Evolutionary conservation across 1,140 invertebrate species (phyloP).

Genomic region (Drosophila baimaii): DNA sequence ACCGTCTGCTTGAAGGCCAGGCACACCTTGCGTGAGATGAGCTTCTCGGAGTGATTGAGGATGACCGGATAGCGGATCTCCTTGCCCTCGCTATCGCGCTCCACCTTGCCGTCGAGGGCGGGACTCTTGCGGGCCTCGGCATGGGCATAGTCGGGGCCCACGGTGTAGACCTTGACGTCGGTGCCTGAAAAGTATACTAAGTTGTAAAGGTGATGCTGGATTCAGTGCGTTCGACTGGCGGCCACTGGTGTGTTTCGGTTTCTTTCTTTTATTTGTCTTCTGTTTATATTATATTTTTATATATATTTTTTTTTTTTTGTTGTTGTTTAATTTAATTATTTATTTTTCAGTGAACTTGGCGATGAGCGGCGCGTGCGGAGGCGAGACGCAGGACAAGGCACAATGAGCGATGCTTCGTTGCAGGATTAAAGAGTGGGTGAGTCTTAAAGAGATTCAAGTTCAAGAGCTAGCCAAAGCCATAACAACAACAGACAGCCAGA

Average conservation of each 20-base stretch:
- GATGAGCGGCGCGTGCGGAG: conserved; percentile 53
- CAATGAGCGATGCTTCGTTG: conserved; percentile 43
- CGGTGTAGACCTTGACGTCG: conserved; percentile 88
- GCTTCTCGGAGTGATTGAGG: conserved; percentile 97
- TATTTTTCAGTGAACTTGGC: conserved; percentile 21
- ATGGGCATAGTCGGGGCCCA: conserved; percentile 99
- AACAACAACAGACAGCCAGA: conserved; percentile 43
- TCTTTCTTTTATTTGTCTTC: not conserved
- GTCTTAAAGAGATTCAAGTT: not conserved
- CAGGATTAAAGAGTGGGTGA: conserved; percentile 8
- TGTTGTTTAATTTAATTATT: not conserved
- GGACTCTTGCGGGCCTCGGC: conserved; percentile 99
- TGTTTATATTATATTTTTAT: conserved; percentile 6
- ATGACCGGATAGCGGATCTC: conserved; percentile 99
- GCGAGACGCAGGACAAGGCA: conserved; percentile 63
- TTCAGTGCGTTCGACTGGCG: conserved; percentile 82
- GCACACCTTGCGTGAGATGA: conserved; percentile 99
- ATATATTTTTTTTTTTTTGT: conserved; percentile 3
- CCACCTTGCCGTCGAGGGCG: conserved; percentile 98
- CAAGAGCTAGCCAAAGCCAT: conserved; percentile 36
- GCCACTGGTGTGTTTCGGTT: conserved; percentile 52
- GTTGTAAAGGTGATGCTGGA: conserved; percentile 84
- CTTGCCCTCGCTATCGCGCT: conserved; percentile 98
- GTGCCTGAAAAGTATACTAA: conserved; percentile 85
- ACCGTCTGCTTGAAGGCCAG: conserved; percentile 99